A percentile compares a stretch with the other conserved stretches of the same genome.
phyloP scores from a whole-genome alignment of 2,888 invertebrate genomes.

The Melanotus villosus region DNA sequence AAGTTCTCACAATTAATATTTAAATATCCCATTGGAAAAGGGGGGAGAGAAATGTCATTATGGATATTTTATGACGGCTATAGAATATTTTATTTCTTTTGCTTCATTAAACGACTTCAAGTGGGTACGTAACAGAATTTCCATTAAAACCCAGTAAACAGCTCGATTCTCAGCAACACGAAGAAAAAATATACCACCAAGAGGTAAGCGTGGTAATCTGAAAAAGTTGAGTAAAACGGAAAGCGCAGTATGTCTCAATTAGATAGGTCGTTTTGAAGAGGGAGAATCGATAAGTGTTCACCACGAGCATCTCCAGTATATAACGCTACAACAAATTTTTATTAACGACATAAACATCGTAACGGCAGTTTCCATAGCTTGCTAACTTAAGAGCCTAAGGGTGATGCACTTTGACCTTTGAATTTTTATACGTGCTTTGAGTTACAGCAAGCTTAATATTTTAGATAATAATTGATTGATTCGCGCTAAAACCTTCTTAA shows the following conservation, averaged over 20 bases:
- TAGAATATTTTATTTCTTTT: not conserved
- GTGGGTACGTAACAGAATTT: not conserved
- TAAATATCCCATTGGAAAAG: not conserved
- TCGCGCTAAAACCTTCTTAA: too few species aligned
- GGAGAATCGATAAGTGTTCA: constrained; percentile 6
- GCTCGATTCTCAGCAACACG: too few species aligned
- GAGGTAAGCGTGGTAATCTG: not conserved
- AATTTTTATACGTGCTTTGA: not conserved
- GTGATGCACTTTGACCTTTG: constrained; percentile 17
- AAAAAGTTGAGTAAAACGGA: not conserved
- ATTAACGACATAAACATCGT: constrained; percentile 24
- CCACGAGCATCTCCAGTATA: constrained; percentile 7
- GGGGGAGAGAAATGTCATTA: not conserved
- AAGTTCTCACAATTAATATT: constrained; percentile 10
- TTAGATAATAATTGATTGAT: not conserved
- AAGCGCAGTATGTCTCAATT: constrained; percentile 16
- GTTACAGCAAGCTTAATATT: not conserved
- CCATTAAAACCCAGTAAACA: not conserved
- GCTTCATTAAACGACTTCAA: not conserved
- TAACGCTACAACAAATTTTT: constrained; percentile 25
- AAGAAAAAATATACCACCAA: too few species aligned
- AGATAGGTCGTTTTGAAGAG: constrained; percentile 6
- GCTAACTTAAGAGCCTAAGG: constrained; percentile 5
- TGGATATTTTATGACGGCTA: not conserved
- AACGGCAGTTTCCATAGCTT: not conserved